Evolutionary conservation across 2,888 invertebrate species (phyloP).

Genomic region (Meandrusa payeni): DNA sequence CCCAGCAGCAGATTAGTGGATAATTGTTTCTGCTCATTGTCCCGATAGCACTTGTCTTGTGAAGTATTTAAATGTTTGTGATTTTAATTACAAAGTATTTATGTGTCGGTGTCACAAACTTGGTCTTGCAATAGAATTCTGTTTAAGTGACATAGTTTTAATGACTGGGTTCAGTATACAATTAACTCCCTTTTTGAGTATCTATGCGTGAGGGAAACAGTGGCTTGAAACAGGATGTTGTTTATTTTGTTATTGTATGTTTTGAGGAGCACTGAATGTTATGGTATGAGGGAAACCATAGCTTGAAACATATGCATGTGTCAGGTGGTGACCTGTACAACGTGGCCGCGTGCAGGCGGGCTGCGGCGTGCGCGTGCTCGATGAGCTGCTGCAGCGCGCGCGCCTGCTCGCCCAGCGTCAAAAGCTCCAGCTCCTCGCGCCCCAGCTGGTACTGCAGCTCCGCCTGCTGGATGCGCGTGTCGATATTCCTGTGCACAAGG

Average conservation of each 20-base stretch:
- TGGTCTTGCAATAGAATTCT: no score
- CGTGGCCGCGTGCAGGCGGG: conserved; percentile 74
- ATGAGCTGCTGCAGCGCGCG: conserved; percentile 89
- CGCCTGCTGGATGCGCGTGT: conserved; percentile 93
- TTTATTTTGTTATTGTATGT: no score
- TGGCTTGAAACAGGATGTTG: no score
- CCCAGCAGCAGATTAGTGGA: conserved; percentile 27
- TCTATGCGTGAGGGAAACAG: no score
- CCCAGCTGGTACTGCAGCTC: conserved; percentile 94
- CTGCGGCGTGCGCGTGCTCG: conserved; percentile 82
- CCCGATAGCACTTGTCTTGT: conserved; percentile 7
- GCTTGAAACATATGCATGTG: no score
- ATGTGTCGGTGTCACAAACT: no score
- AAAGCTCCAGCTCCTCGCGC: conserved; percentile 91
- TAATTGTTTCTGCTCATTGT: conserved; percentile 12
- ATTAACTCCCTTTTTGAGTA: no score
- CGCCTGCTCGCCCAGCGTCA: conserved; percentile 91
- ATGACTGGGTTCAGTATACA: no score
- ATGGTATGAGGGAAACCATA: no score
- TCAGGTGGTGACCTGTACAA: conserved; percentile 83
- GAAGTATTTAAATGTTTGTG: conserved; percentile 7
- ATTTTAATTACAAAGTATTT: background rate
- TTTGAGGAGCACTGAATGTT: no score
- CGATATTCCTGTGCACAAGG: conserved; percentile 87
- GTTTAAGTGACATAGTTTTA: no score